Evolutionary conservation across 2,797 vertebrate genomes (phyloP).

Genomic region (Pipistrellus pipistrellus): DNA sequence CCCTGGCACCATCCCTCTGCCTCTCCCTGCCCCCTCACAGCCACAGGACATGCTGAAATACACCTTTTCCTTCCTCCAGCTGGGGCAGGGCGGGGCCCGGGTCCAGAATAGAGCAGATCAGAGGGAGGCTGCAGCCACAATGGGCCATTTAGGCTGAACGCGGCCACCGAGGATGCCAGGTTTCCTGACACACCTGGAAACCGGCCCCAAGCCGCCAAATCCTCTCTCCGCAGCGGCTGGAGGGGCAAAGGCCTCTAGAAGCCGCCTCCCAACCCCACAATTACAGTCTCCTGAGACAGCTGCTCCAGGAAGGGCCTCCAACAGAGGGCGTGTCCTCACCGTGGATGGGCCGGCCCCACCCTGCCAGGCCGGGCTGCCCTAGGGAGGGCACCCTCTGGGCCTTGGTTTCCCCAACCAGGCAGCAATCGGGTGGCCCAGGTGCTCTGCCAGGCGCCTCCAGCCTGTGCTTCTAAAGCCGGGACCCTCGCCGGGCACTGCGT

Average conservation of each 20-base stretch:
- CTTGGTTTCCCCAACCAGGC: not conserved
- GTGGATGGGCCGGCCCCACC: not conserved
- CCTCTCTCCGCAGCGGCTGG: constrained; percentile 33
- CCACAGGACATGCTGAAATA: constrained; percentile 72
- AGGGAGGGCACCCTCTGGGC: not conserved
- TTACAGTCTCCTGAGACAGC: constrained; percentile 56
- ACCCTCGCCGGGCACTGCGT: accelerated
- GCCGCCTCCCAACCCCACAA: constrained; percentile 65
- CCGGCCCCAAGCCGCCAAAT: constrained; percentile 8
- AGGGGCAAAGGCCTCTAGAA: constrained; percentile 15
- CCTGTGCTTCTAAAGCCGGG: not conserved
- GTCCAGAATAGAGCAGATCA: constrained; percentile 65
- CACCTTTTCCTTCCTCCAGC: constrained; percentile 79
- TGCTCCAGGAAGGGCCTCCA: constrained; percentile 8
- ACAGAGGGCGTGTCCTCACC: not conserved
- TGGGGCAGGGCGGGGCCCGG: constrained; percentile 69
- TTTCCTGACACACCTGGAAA: constrained; percentile 80
- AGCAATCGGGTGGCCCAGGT: accelerated
- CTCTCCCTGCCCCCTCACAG: not conserved
- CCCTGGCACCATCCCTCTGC: not conserved
- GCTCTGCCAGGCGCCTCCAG: too few relatives aligned
- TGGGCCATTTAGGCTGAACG: constrained; percentile 67
- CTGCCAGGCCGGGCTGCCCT: not conserved
- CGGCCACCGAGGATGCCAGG: not conserved
- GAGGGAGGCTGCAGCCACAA: constrained; percentile 66